Evolutionary conservation across 2,797 vertebrate genomes (phyloP).

Genomic region (Spondyliosoma cantharus): DNA sequence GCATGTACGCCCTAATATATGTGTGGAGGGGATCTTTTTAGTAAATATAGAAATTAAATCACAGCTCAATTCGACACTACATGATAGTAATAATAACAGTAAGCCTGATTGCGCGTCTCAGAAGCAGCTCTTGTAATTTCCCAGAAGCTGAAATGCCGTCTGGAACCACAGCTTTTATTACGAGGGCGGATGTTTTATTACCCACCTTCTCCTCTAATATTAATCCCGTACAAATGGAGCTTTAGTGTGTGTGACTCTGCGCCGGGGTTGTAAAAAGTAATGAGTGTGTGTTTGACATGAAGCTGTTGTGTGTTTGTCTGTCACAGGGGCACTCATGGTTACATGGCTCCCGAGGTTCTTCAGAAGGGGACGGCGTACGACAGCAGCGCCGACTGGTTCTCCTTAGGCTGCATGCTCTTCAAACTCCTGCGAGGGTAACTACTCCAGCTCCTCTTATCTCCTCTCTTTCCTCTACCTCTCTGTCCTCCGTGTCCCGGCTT

Average conservation of each 20-base stretch:
- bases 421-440: conserved; percentile 96
- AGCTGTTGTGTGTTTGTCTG: conserved; percentile 31
- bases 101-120: too few relatives aligned
- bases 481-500: conserved; percentile 27
- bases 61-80: neutral
- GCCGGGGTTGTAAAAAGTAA: neutral
- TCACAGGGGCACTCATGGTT: conserved; percentile 94
- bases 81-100: neutral
- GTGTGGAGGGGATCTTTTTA: neutral
- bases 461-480: neutral
- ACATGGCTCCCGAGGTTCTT: conserved; percentile 98
- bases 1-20: too few relatives aligned
- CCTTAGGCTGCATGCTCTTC: conserved; percentile 98
- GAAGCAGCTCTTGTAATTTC: neutral
- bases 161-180: neutral
- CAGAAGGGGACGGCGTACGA: conserved; percentile 98
- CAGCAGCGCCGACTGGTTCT: conserved; percentile 99
- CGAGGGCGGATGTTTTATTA: conserved; percentile 1
- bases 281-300: conserved; percentile 23
- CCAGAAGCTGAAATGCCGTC: neutral
- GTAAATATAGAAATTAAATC: neutral
- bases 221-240: neutral
- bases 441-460: conserved; percentile 6
- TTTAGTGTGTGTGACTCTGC: neutral
- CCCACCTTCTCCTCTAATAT: neutral